These are phyloP conservation scores for Corynorhinus townsendii DNA, from an alignment of 2,113 vertebrate genomes.

Conservation along the genomic window DNA sequence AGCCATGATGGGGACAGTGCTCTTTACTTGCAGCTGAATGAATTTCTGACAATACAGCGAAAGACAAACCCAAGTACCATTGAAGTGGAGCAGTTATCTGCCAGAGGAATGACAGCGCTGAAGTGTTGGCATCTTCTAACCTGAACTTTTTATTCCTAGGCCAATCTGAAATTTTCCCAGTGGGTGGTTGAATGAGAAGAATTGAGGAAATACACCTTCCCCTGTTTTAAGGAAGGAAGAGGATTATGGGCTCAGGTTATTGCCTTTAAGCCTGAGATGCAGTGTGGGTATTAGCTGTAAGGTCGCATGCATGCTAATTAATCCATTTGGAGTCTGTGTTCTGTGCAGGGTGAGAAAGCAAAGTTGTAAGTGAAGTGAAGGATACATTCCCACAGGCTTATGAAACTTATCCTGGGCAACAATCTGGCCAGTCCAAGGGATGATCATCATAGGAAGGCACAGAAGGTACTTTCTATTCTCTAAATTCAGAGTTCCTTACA, in stretches of 20 bases:
- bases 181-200: slow-evolving; percentile 53
- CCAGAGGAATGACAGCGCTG: background rate
- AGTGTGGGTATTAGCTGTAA: background rate
- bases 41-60: background rate
- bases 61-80: background rate
- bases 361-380: background rate
- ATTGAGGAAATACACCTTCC: slow-evolving; percentile 41
- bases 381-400: background rate
- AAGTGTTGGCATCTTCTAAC: background rate
- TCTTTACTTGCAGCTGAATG: background rate
- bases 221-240: slow-evolving; percentile 42
- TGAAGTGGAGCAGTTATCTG: background rate
- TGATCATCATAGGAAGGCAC: background rate
- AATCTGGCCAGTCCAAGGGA: background rate
- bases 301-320: background rate
- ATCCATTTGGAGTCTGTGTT: background rate
- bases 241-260: background rate
- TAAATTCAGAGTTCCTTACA: background rate
- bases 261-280: background rate
- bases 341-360: background rate
- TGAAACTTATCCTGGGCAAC: background rate
- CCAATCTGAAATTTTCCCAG: slow-evolving; percentile 17
- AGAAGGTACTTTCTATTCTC: background rate
- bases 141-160: slow-evolving; percentile 48
- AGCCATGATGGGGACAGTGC: background rate